Base-by-base conservation (phyloP, 2,888 invertebrate genomes). In the Agonopterix heracliana region DNA sequence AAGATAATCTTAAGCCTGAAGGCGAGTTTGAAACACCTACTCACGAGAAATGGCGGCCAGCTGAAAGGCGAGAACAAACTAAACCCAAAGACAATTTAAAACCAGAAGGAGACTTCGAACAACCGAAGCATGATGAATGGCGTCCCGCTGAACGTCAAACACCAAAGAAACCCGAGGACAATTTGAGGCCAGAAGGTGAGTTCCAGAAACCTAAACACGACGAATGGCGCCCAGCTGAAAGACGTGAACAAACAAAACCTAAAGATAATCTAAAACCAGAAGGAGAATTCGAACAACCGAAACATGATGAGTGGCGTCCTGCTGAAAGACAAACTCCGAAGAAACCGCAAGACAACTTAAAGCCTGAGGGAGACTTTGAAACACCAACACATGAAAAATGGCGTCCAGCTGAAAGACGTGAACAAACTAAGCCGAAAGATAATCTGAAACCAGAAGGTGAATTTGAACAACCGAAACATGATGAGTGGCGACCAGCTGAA, bases 371-470 rank as follows among this genome's bases (percentile, higher is more conserved):
- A 3, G 89, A 89, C 0, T 91, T 91, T 63, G 87, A 90, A 57
- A 59, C 78, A 9, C 91, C 90, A 0, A 77, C 77, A 48, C 79
- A 81, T 42, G 75, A 82, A 0, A 54, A 78, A 41, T 90, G 79
- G 62, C 74, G 70, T 9, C 90, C 90, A 0, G 89, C 81, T 9
- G 91, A 91, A 57, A 65, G 89, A 12, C 86, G 76, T 0, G 63
- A 60, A 9, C 82, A 68, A 1, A 81, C 69, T 1, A 86, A 78
- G 54, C 91, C 89, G 1, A 64, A 80, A 52, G 90, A 91, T 45
- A 92, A 92, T 57, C 63, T 92, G 0, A 80, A 75, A 48, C 83
- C 90, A 0, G 92, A 92, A 69, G 92, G 92, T 0, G 88, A 90
- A 0, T 91, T 91, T 58, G 78, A 89, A 52, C 60, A 72, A n/a